Evolutionary conservation across 35 echinoderm and acorn worm genomes (phyloP), one percentile per base, ranked within the genome.

Genomic region (Amphiura filiformis): DNA sequence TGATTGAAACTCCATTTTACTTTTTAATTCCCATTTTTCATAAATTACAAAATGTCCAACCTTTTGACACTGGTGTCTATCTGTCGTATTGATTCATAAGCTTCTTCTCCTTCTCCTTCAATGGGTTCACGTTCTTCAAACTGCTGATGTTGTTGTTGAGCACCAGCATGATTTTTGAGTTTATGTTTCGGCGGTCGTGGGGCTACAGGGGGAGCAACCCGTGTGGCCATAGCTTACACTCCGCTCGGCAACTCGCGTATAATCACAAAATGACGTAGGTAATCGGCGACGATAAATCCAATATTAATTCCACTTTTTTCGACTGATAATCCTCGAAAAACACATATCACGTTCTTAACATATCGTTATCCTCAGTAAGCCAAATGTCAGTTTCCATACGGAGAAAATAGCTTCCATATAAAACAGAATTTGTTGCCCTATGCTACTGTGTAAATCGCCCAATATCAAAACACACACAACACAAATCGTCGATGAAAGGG

Each of bases 21-120:
- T n/a, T n/a, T n/a, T n/a, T n/a, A n/a, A n/a, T n/a, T n/a, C n/a
- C n/a, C n/a, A n/a, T n/a, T n/a, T n/a, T n/a, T n/a, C n/a, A n/a
- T n/a, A n/a, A n/a, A n/a, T n/a, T 47, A 47, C 17, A 47, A 9
- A 47, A 47, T 47, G 7, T 30, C 61, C 2, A 70, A 70, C 61
- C 61, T 70, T 70, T 70, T 70, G 61, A 70, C 61, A 70, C 61
- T 70, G 61, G 61, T 70, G 26, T 70, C 61, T 26, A 70, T 70
- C 61, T 70, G 61, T 70, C 61, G 15, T 5, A 70, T 70, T 2
- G 61, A 70, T 70, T 5, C 61, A n/a, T 70, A 70, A 70, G 61
- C 61, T 70, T 70, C 61, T 26, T 70, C 61, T 26, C 28, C 61
- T 26, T 26, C 61, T 11, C 61, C 61, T 15, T 70, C 61, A 13